Percentiles rank a stretch among this genome's conserved stretches.
These are phyloP conservation scores for Saccostrea cuccullata DNA, from an alignment of 1,140 invertebrate species.

Conservation along the genomic window DNA sequence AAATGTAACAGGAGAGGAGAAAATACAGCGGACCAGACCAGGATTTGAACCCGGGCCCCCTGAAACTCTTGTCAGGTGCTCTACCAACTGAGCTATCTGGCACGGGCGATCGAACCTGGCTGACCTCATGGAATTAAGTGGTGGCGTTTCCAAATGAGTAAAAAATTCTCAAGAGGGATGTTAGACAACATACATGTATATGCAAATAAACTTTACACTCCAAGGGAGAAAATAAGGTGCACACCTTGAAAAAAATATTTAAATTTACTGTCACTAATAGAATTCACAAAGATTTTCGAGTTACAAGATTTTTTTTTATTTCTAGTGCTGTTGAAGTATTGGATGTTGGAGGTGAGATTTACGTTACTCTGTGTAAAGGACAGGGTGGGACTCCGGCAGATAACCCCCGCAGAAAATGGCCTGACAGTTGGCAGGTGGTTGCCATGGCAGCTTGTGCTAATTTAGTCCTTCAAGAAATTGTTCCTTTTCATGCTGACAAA, in stretches of 20 bases:
- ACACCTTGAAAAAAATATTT: not conserved
- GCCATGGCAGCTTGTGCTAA: slow-evolving; percentile 82
- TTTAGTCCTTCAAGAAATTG: slow-evolving; percentile 79
- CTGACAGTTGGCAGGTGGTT: slow-evolving; percentile 84
- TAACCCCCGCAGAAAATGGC: slow-evolving; percentile 79
- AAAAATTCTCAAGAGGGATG: no score
- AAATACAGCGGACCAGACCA: no score
- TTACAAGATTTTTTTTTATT: not conserved
- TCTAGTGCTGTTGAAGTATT: slow-evolving; percentile 76
- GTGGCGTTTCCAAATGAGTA: no score
- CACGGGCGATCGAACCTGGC: no score
- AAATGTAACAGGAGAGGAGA: no score
- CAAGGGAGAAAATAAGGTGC: not conserved
- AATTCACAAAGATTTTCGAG: not conserved
- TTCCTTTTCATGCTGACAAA: slow-evolving; percentile 77
- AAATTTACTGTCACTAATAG: not conserved
- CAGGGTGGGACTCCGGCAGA: slow-evolving; percentile 83
- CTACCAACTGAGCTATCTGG: no score
- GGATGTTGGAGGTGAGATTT: slow-evolving; percentile 76
- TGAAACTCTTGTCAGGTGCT: no score
- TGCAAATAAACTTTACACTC: not conserved
- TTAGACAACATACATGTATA: no score
- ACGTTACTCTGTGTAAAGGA: slow-evolving; percentile 82
- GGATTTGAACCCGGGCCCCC: no score
- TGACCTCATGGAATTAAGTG: no score